Conservation (phyloP, 2,888 invertebrate genomes). For the Agrochola litura region DNA sequence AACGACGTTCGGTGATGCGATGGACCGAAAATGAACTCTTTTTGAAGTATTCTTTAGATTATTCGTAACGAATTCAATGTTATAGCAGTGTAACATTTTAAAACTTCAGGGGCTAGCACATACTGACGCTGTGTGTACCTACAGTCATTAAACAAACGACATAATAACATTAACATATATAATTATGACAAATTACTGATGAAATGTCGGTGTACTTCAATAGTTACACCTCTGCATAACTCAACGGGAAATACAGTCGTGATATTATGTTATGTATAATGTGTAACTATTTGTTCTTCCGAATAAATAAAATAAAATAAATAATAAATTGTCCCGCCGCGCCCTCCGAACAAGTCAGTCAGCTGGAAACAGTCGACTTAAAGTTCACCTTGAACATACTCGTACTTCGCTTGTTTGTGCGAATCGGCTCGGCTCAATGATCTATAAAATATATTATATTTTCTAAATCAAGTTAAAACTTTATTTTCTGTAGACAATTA, state of each 20-base stretch:
- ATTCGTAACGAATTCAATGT: too few relatives aligned
- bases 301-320: conserved; percentile 12
- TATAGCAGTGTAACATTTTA: too few relatives aligned
- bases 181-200: neutral
- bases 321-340: neutral
- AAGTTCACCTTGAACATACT: conserved; percentile 41
- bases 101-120: too few relatives aligned
- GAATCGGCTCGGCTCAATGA: conserved; percentile 15
- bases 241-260: neutral
- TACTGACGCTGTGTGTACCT: too few relatives aligned
- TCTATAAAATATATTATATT: conserved; percentile 23
- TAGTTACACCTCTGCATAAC: neutral
- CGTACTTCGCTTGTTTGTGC: conserved; percentile 7
- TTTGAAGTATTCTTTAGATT: too few relatives aligned
- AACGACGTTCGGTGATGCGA: too few relatives aligned
- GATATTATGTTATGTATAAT: neutral
- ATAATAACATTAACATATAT: neutral
- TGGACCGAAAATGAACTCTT: too few relatives aligned
- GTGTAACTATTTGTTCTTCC: neutral
- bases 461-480: conserved; percentile 38
- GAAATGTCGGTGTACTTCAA: too few relatives aligned
- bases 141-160: neutral
- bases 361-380: conserved; percentile 41
- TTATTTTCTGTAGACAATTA: neutral
- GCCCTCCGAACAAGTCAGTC: conserved; percentile 6